Conservation (phyloP, 2,113 vertebrate genomes). For the Leptodactylus fuscus region DNA sequence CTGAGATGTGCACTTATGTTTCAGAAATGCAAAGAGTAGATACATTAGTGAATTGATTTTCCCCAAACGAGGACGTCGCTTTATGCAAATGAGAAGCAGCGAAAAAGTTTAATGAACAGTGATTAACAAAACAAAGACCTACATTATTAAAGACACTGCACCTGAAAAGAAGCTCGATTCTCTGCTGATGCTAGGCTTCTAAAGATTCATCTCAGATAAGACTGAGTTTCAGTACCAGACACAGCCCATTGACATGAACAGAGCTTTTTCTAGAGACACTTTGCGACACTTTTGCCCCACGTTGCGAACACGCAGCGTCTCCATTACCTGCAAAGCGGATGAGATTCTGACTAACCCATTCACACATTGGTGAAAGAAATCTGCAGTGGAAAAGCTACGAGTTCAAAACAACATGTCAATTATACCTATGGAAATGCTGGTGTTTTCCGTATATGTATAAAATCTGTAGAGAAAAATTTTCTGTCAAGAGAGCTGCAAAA, state of each 20-base stretch:
- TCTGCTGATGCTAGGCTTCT: no score
- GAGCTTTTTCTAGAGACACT: not conserved
- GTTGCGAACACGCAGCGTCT: no score
- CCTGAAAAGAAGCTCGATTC: not conserved
- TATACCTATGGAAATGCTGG: no score
- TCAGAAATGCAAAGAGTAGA: not conserved
- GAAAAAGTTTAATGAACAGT: not conserved
- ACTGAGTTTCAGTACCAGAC: not conserved
- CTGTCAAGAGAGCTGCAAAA: no score
- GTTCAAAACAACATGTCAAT: no score
- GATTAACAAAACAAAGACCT: not conserved
- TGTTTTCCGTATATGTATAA: no score
- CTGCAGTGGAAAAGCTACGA: no score
- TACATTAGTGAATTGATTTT: constrained; percentile 1
- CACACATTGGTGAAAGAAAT: no score
- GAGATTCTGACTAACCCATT: no score
- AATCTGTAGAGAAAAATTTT: no score
- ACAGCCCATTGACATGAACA: not conserved
- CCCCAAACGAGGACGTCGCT: not conserved
- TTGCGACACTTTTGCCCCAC: no score
- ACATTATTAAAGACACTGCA: not conserved
- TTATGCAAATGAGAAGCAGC: not conserved
- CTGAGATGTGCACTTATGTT: not conserved
- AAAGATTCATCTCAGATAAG: not conserved
- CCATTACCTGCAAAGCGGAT: no score